A percentile compares a stretch with the other conserved stretches of the same genome.
phyloP scores from a whole-genome alignment of 2,113 vertebrate species.

The Triplophysa tibetana region DNA sequence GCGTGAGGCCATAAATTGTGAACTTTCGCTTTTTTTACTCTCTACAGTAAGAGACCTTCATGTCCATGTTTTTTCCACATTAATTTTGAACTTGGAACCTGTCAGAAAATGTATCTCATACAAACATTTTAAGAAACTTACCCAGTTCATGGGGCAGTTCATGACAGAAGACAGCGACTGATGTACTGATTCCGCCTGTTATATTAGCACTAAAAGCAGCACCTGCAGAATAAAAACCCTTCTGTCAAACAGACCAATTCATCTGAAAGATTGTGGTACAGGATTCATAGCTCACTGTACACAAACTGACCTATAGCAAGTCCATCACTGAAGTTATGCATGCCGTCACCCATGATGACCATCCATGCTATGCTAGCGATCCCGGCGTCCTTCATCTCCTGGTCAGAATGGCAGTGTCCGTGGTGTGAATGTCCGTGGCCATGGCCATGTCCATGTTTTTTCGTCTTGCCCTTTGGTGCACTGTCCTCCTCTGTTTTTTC shows the following conservation, averaged over 20 bases:
- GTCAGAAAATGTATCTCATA: neutral
- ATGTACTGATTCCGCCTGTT: constrained; percentile 96
- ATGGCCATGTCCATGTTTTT: constrained; percentile 74
- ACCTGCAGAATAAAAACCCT: constrained; percentile 69
- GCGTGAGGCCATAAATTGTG: neutral
- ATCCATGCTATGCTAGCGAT: constrained; percentile 99
- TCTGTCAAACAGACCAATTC: neutral
- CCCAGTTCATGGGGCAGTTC: constrained; percentile 97
- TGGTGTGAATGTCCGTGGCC: constrained; percentile 89
- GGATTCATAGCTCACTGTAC: neutral
- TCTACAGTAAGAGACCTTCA: neutral
- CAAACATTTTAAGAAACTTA: constrained; percentile 63
- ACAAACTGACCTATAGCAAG: constrained; percentile 88
- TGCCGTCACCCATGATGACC: constrained; percentile 99
- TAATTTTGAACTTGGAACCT: neutral
- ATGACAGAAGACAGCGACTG: constrained; percentile 97
- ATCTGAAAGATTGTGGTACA: neutral
- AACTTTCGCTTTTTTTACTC: neutral
- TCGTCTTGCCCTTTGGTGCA: constrained; percentile 68
- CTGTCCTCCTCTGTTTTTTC: constrained; percentile 68
- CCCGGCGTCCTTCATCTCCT: constrained; percentile 94
- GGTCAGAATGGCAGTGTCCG: constrained; percentile 93
- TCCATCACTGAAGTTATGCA: constrained; percentile 99
- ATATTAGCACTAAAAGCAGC: constrained; percentile 94
- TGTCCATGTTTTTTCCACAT: neutral